Evolutionary conservation across 2,113 vertebrate species (phyloP).

Genomic region (Cynocephalus volans): DNA sequence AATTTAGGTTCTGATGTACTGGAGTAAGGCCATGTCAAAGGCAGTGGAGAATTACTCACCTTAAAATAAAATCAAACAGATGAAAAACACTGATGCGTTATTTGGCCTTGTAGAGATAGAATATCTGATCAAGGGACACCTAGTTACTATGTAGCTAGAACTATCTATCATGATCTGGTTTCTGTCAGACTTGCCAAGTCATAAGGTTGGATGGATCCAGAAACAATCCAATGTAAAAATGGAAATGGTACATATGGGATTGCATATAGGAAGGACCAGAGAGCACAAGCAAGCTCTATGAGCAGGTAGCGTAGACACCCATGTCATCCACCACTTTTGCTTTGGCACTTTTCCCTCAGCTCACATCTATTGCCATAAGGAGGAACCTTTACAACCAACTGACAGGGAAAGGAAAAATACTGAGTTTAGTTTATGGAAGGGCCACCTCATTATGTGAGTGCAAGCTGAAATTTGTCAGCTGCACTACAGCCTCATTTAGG

Average conservation of each 20-base stretch:
- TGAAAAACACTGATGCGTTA: neutral
- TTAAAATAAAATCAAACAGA: neutral
- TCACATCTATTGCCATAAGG: neutral
- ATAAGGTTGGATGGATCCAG: neutral
- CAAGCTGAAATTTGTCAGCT: neutral
- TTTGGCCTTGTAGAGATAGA: neutral
- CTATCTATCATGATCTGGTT: neutral
- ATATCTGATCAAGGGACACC: neutral
- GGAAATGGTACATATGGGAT: neutral
- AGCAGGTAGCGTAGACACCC: neutral
- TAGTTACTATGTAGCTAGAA: neutral
- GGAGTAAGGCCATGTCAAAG: neutral
- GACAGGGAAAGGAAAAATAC: neutral
- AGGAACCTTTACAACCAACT: neutral
- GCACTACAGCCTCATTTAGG: neutral
- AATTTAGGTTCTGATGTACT: neutral
- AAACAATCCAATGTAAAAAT: neutral
- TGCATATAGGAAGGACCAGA: neutral
- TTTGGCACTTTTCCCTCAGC: neutral
- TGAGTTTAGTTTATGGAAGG: neutral
- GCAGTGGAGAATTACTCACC: neutral
- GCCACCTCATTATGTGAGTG: neutral
- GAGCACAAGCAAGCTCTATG: neutral
- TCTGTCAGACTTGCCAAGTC: neutral
- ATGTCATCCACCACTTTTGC: neutral